phyloP scores from a whole-genome alignment of 2,797 vertebrate species.

The Neosilurus hyrtlii region DNA sequence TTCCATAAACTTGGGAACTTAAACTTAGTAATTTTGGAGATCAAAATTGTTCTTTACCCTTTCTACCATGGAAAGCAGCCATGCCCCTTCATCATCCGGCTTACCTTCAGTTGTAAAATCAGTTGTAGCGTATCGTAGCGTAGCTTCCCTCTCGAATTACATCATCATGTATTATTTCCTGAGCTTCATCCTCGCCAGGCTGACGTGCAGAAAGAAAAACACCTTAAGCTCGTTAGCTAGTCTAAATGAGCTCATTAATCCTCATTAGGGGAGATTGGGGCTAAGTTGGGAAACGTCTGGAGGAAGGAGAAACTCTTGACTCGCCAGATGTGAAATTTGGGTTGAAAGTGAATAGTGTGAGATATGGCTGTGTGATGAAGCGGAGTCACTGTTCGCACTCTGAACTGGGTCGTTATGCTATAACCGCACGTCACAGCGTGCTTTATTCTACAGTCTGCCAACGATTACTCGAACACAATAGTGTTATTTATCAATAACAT shows the following conservation, averaged over 20 bases:
- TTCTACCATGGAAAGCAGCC: not conserved
- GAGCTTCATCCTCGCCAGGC: not conserved
- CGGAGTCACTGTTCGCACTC: not conserved
- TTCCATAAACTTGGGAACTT: no score
- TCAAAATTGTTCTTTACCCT: no score
- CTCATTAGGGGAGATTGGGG: conserved; percentile 35
- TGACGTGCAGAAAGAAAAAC: not conserved
- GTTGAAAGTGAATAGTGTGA: not conserved
- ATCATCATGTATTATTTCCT: not conserved
- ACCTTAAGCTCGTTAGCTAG: conserved; percentile 12
- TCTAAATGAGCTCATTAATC: conserved; percentile 28
- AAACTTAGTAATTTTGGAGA: no score
- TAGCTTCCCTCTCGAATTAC: not conserved
- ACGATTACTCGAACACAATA: not conserved
- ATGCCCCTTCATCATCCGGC: not conserved
- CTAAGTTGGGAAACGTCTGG: not conserved
- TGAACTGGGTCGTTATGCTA: not conserved
- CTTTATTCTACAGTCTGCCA: not conserved
- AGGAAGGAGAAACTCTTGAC: conserved; percentile 9
- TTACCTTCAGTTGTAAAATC: not conserved
- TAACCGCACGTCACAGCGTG: not conserved
- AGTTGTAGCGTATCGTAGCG: no score
- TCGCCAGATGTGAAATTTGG: conserved; percentile 21
- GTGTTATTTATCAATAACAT: not conserved
- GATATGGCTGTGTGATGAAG: not conserved